Percentiles rank a stretch among this genome's conserved stretches.
These are phyloP conservation scores for Hoplostethus mediterraneus DNA, from an alignment of 2,797 vertebrate species.

Conservation along the genomic window DNA sequence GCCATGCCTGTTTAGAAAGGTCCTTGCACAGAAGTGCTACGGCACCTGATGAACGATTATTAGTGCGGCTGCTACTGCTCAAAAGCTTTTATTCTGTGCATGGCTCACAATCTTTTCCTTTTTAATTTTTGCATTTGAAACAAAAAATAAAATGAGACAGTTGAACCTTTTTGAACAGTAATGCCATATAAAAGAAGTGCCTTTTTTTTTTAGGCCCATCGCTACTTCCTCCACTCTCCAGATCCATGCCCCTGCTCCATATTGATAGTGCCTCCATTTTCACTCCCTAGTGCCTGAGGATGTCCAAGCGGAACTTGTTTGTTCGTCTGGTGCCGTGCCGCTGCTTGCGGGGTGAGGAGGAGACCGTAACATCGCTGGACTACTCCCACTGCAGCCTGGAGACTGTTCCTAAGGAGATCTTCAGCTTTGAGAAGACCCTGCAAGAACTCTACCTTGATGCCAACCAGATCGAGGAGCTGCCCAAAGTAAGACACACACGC, in stretches of 20 bases:
- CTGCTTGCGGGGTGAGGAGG: conserved; percentile 97
- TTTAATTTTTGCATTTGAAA: not conserved
- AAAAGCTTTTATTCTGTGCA: not conserved
- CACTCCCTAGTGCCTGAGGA: conserved; percentile 90
- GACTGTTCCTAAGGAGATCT: conserved; percentile 99
- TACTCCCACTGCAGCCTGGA: conserved; percentile 99
- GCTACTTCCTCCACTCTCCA: not conserved
- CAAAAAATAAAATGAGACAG: not conserved
- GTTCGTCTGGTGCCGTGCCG: conserved; percentile 98
- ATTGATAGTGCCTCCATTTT: conserved; percentile 14
- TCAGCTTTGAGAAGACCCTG: conserved; percentile 97
- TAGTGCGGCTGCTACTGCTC: not conserved
- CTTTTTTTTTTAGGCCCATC: not conserved
- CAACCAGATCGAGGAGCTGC: conserved; percentile 99
- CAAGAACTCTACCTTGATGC: conserved; percentile 99
- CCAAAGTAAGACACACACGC: conserved; percentile 88
- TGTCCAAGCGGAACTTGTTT: conserved; percentile 98
- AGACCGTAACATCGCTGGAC: conserved; percentile 95
- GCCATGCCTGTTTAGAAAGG: conserved; percentile 33
- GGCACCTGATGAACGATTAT: conserved; percentile 5
- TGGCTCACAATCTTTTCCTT: not conserved
- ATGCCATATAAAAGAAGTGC: not conserved
- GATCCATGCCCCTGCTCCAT: conserved; percentile 59
- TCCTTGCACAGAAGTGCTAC: conserved; percentile 26
- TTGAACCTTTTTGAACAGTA: not conserved